These are phyloP conservation scores for Hypotaenidia okinawae DNA, from an alignment of 2,797 vertebrate species.

Conservation along the genomic window DNA sequence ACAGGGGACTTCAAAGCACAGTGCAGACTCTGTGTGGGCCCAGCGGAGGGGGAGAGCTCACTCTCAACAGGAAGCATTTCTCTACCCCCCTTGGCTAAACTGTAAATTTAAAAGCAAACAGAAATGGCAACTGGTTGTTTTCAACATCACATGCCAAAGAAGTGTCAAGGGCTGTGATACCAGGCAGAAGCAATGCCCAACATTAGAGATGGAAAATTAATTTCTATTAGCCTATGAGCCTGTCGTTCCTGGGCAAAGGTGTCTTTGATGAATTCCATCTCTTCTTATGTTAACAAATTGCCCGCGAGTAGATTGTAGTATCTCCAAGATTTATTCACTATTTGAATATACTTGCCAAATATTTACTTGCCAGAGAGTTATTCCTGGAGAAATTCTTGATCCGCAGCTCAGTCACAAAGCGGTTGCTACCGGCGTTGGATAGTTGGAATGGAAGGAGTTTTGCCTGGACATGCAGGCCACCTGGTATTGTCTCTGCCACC, in stretches of 20 bases:
- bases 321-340: conserved; percentile 2
- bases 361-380: conserved; percentile 42
- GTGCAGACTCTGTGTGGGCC: background rate
- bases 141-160: conserved; percentile 16
- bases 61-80: background rate
- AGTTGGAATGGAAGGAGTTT: background rate
- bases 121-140: conserved; percentile 7
- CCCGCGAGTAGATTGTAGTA: background rate
- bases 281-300: conserved; percentile 39
- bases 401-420: background rate
- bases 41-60: background rate
- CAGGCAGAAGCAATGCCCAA: background rate
- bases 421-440: background rate
- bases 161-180: conserved; percentile 17
- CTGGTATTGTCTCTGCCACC: background rate
- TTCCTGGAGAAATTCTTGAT: conserved; percentile 22
- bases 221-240: conserved; percentile 21
- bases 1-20: background rate
- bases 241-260: conserved; percentile 27
- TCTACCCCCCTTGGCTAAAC: background rate
- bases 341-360: conserved; percentile 31
- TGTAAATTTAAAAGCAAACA: conserved; percentile 18
- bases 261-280: background rate
- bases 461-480: background rate
- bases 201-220: conserved; percentile 41